Base-by-base conservation (phyloP, 2,888 invertebrate species). In the Thymelicus lineola region DNA sequence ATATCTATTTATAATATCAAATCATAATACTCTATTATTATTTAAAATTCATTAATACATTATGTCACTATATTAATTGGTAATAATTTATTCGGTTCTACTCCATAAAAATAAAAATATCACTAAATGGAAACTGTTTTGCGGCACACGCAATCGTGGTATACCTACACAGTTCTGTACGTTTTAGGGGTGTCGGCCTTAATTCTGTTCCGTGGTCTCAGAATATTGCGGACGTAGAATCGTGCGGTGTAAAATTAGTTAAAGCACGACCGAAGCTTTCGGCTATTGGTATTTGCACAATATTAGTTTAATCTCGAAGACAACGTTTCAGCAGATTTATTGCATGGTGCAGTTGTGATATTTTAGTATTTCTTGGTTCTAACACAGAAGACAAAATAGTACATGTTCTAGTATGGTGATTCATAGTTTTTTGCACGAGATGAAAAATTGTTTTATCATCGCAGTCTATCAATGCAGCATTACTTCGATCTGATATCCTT, bases 181-280 rank as follows among this genome's bases (percentile, higher is more conserved):
- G 73, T 69, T 72, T 71, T 71, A 74, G 71, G 75, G 72, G 72
- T 75, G 75, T 68, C 62, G 73, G 74, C 73, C 77, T 74, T 76
- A 77, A 77, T 77, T 73, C 74, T 73, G 73, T 75, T 78, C 74
- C 76, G 75, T 75, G 77, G 75, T 76, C 72, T 75, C 74, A 70
- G 75, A 74, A 76, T 75, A 73, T 75, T 71, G 75, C 66, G 57
- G 66, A 74, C 68, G 68, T 69, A 63, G 62, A 72, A 72, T 71
- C 71, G 72, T 72, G 70, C 66, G 72, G 73, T 68, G 69, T 75
- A 70, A 72, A 71, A 74, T 73, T 70, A 63, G 70, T 70, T 70
- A 63, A 70, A 70, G 68, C 68, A 69, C 62, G 62, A 69, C 68
- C 68, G 46, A 36, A 42, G 68, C 68, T 62, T 69, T 69, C 38